Evolutionary conservation across 1,140 invertebrate genomes (phyloP).

Genomic region (Drosophila tristis): DNA sequence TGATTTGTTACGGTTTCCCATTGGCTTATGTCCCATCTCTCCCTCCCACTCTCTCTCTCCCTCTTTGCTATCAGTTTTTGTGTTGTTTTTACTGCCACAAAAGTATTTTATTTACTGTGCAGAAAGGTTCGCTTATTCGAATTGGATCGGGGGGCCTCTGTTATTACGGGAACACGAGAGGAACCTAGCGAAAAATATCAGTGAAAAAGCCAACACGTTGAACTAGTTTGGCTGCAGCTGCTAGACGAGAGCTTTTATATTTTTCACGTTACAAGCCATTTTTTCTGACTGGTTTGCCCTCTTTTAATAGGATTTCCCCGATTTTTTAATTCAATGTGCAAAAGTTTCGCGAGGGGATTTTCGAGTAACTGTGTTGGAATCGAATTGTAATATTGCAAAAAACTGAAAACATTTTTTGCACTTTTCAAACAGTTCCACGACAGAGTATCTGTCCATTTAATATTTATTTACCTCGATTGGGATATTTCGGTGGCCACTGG

Average conservation of each 20-base stretch:
- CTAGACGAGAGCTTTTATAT: constrained; percentile 48
- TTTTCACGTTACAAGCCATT: constrained; percentile 37
- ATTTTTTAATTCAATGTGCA: background rate
- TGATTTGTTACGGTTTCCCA: constrained; percentile 78
- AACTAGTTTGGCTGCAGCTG: constrained; percentile 76
- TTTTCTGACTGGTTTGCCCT: constrained; percentile 31
- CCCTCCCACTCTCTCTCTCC: background rate
- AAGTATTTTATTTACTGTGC: constrained; percentile 73
- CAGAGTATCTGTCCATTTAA: constrained; percentile 14
- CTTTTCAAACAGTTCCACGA: too few relatives aligned
- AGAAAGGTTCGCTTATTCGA: constrained; percentile 10
- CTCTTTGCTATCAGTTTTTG: constrained; percentile 65
- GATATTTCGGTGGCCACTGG: background rate
- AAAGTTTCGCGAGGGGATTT: background rate
- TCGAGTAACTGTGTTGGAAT: too few relatives aligned
- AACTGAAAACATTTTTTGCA: too few relatives aligned
- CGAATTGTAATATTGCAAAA: too few relatives aligned
- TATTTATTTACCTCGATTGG: background rate
- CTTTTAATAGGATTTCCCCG: constrained; percentile 1
- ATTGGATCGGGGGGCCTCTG: constrained; percentile 6
- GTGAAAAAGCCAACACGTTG: constrained; percentile 63
- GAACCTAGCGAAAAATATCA: constrained; percentile 9
- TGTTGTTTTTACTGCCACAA: constrained; percentile 72
- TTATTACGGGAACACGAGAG: constrained; percentile 16
- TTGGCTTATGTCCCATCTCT: constrained; percentile 21